These are phyloP conservation scores for Danio jaintianensis DNA, from an alignment of 2,797 vertebrate genomes.

Conservation along the genomic window DNA sequence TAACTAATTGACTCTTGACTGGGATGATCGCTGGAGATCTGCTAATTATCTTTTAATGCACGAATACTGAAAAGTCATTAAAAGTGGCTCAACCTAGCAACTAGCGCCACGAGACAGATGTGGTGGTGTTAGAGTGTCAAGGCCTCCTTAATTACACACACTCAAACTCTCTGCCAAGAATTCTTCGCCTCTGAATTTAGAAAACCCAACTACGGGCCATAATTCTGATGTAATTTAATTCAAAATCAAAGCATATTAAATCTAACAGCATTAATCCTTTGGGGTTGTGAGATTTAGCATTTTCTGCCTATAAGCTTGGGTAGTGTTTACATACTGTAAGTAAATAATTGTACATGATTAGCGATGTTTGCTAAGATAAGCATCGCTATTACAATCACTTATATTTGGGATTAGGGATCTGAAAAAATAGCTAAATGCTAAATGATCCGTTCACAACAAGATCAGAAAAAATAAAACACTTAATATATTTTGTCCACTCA, in stretches of 20 bases:
- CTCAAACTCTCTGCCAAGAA: slow-evolving; percentile 22
- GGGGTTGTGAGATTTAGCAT: slow-evolving; percentile 23
- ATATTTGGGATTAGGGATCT: neutral
- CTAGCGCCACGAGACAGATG: slow-evolving; percentile 63
- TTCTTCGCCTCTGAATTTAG: slow-evolving; percentile 13
- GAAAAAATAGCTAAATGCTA: neutral
- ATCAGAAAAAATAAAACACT: neutral
- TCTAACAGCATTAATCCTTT: slow-evolving; percentile 15
- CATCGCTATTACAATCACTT: neutral
- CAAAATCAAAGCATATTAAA: slow-evolving; percentile 28
- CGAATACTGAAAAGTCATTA: slow-evolving; percentile 73
- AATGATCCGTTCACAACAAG: neutral
- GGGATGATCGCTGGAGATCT: slow-evolving; percentile 74
- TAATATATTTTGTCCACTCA: too few species aligned
- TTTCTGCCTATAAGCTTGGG: slow-evolving; percentile 19
- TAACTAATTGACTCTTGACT: slow-evolving; percentile 82
- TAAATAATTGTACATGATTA: neutral
- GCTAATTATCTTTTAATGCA: slow-evolving; percentile 79
- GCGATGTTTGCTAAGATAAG: neutral
- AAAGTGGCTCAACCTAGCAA: slow-evolving; percentile 65
- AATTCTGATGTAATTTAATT: slow-evolving; percentile 14
- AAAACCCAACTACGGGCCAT: slow-evolving; percentile 15
- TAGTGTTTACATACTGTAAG: neutral
- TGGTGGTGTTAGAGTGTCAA: slow-evolving; percentile 59
- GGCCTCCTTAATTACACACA: slow-evolving; percentile 53